phyloP scores from a whole-genome alignment of 2,888 invertebrate genomes.

The Pachliopta kotzebuea region DNA sequence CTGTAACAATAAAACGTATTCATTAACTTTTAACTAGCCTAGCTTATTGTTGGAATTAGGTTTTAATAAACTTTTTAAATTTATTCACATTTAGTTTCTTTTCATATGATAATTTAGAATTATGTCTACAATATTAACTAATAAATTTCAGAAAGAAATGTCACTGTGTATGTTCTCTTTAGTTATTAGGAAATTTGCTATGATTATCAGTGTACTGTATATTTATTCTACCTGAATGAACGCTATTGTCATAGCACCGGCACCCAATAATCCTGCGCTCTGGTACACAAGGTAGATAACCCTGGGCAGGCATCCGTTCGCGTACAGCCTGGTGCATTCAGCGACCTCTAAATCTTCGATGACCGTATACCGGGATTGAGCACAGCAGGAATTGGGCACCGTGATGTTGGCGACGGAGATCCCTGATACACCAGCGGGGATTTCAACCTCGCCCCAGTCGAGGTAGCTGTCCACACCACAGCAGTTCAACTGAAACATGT shows the following conservation, averaged over 20 bases:
- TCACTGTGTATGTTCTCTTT: no score
- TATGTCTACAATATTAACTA: no score
- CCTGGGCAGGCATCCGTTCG: conserved; percentile 82
- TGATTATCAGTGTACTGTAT: no score
- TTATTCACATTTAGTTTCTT: no score
- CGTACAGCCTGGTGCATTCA: conserved; percentile 63
- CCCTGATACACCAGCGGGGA: conserved; percentile 45
- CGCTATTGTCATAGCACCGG: conserved; percentile 89
- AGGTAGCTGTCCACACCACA: conserved; percentile 82
- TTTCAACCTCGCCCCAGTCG: conserved; percentile 79
- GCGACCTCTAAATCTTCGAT: conserved; percentile 40
- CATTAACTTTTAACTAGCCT: neutral
- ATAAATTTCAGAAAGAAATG: no score
- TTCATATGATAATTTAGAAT: no score
- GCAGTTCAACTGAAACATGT: conserved; percentile 81
- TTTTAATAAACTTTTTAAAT: no score
- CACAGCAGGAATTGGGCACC: conserved; percentile 83
- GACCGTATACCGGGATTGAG: conserved; percentile 43
- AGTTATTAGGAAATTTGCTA: no score
- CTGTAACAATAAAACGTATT: conserved; percentile 66
- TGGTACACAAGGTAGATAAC: conserved; percentile 83
- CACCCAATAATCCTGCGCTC: conserved; percentile 86
- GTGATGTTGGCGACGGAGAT: conserved; percentile 63
- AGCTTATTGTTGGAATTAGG: no score
- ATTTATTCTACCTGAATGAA: conserved; percentile 81